phyloP scores from a whole-genome alignment of 2,888 invertebrate species.

The Prosopocoilus inquinatus region DNA sequence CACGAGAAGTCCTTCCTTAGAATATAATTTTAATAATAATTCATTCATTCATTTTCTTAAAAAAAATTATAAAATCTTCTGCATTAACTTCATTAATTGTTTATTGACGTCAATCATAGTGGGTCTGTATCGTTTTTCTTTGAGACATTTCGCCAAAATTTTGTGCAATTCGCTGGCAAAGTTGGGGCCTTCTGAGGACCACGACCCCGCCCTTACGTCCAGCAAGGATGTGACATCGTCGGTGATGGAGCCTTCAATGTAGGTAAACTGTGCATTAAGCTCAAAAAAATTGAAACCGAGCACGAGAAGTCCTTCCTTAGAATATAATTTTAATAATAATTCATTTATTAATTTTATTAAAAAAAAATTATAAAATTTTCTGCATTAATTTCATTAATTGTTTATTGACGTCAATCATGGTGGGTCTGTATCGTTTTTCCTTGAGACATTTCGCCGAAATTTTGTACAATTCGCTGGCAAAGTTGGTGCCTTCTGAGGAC shows the following conservation, averaged over 20 bases:
- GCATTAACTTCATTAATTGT: too few relatives aligned
- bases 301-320: too few relatives aligned
- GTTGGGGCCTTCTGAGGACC: constrained; percentile 46
- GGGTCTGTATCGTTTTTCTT: constrained; percentile 58
- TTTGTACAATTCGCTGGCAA: constrained; percentile 55
- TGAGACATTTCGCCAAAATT: constrained; percentile 58
- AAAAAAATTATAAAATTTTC: too few relatives aligned
- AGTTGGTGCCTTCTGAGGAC: constrained; percentile 43
- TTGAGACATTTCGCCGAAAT: constrained; percentile 59
- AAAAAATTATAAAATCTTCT: too few relatives aligned
- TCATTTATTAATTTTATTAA: too few relatives aligned
- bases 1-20: too few relatives aligned
- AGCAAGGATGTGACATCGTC: constrained; percentile 44
- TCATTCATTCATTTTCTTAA: too few relatives aligned
- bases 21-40: too few relatives aligned
- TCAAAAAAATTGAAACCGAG: constrained; percentile 6
- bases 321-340: too few relatives aligned
- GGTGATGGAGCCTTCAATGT: constrained; percentile 58
- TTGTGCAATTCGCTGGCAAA: constrained; percentile 56
- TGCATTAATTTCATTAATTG: not conserved
- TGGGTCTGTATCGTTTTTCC: constrained; percentile 58
- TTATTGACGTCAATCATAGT: constrained; percentile 56
- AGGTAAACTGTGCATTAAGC: constrained; percentile 48
- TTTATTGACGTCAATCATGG: constrained; percentile 55
- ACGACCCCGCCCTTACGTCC: constrained; percentile 57